phyloP scores from a whole-genome alignment of 2,113 vertebrate genomes.

The Montifringilla adamsi region DNA sequence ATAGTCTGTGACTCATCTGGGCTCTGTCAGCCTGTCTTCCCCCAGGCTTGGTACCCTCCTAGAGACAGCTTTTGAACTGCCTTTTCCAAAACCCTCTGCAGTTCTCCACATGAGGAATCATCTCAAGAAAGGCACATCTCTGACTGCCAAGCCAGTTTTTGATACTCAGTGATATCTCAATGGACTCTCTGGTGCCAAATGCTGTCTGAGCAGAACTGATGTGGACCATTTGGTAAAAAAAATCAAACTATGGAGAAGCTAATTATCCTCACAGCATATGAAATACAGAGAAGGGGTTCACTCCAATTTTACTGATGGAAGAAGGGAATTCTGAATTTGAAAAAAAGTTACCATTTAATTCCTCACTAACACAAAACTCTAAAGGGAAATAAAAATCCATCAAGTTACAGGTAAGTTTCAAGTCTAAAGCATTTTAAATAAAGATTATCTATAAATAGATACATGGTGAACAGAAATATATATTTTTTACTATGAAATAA shows the following conservation, averaged over 20 bases:
- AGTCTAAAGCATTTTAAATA: not conserved
- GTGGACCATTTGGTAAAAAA: not conserved
- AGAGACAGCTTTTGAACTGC: not conserved
- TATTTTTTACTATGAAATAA: not conserved
- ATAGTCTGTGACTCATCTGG: not conserved
- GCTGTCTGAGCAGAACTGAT: not conserved
- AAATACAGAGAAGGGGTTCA: not conserved
- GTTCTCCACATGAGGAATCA: not conserved
- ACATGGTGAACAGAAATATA: not conserved
- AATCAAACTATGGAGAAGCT: not conserved
- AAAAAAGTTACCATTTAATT: not conserved
- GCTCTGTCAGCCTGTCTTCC: not conserved
- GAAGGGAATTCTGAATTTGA: not conserved
- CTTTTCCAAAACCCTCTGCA: not conserved
- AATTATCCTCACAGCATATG: not conserved
- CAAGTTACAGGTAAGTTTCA: not conserved
- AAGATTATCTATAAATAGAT: not conserved
- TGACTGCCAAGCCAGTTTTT: not conserved
- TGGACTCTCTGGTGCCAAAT: not conserved
- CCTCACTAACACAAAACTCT: not conserved
- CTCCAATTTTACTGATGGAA: not conserved
- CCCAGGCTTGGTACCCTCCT: not conserved
- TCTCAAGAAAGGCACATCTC: not conserved
- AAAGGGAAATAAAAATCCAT: not conserved
- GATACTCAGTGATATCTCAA: not conserved